Base-by-base conservation (phyloP, 2,888 invertebrate species). In the Catocala sponsa region DNA sequence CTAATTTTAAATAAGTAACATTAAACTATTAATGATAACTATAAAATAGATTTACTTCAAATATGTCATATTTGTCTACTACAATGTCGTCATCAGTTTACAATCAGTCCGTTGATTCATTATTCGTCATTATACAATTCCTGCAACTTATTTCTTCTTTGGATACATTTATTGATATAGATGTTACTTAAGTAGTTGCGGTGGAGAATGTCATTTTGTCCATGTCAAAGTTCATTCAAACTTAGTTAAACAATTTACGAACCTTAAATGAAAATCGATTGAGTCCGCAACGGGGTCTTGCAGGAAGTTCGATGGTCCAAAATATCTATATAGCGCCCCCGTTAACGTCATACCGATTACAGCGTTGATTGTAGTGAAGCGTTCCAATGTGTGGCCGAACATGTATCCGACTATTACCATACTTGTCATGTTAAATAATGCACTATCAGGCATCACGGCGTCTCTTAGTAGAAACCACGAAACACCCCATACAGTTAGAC, bases 181-280 rank as follows among this genome's bases (percentile, higher is more conserved):
- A 9, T 38, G 9, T 38, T 38, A 38, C 35, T 0, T 6, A 38
- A 38, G 35, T 6, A 6, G 35, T 38, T 38, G 35, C 7, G 52
- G 12, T 46, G 57, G 13, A 50, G 32, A 25, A 35, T 33, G 49
- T 48, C 51, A 48, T 43, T 59, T 64, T 50, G 52, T 58, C 35
- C 35, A 9, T 9, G 10, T 13, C 15, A 25, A 55, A 57, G 11
- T 61, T 48, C 35, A 49, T 46, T 50, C 35, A 32, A 38, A 59
- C 13, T 47, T n/a, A 47, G 53, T 59, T 55, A 6, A 58, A 50
- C n/a, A 58, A 44, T 47, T 49, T 44, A 62, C 65, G n/a, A 80
- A 94, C 94, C 94, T 91, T 74, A 94, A 88, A 85, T 94, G 93
- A 78, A 80, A 92, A 81, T 94, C 94, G 68, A 94, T 85, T 49